phyloP scores from a whole-genome alignment of 2,113 vertebrate genomes.

The Polypterus bichir region DNA sequence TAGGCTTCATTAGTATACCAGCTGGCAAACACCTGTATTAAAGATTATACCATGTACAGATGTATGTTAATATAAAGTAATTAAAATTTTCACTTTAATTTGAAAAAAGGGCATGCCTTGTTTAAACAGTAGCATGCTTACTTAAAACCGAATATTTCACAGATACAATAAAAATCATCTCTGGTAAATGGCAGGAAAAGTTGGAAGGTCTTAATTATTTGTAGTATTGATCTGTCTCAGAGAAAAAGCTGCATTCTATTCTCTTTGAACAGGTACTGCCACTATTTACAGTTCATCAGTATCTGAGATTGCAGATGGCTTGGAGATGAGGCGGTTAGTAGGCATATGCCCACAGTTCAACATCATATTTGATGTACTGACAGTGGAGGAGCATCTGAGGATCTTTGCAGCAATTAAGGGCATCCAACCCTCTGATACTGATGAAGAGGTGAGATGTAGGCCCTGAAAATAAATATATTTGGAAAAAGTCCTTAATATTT shows the following conservation, averaged over 20 bases:
- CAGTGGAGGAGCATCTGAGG: slow-evolving; percentile 86
- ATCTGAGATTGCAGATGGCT: slow-evolving; percentile 72
- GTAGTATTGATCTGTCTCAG: not conserved
- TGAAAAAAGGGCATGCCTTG: too few relatives aligned
- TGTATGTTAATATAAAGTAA: too few relatives aligned
- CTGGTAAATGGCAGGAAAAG: too few relatives aligned
- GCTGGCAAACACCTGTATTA: too few relatives aligned
- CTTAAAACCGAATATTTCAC: too few relatives aligned
- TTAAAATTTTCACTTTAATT: too few relatives aligned
- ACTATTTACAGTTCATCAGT: slow-evolving; percentile 80
- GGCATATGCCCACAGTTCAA: slow-evolving; percentile 91
- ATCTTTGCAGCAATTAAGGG: slow-evolving; percentile 90
- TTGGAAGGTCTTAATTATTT: too few relatives aligned
- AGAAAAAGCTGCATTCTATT: not conserved
- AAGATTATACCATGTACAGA: too few relatives aligned
- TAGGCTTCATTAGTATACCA: too few relatives aligned
- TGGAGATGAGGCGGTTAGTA: slow-evolving; percentile 76
- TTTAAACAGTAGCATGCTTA: too few relatives aligned
- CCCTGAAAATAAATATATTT: not conserved
- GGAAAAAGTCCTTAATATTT: not conserved
- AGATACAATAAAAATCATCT: too few relatives aligned
- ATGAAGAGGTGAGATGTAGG: slow-evolving; percentile 69
- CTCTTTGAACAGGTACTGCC: slow-evolving; percentile 51
- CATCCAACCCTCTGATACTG: slow-evolving; percentile 60
- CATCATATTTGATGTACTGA: slow-evolving; percentile 87